Evolutionary conservation across 1,140 invertebrate genomes (phyloP).

Genomic region (Conus ventricosus): DNA sequence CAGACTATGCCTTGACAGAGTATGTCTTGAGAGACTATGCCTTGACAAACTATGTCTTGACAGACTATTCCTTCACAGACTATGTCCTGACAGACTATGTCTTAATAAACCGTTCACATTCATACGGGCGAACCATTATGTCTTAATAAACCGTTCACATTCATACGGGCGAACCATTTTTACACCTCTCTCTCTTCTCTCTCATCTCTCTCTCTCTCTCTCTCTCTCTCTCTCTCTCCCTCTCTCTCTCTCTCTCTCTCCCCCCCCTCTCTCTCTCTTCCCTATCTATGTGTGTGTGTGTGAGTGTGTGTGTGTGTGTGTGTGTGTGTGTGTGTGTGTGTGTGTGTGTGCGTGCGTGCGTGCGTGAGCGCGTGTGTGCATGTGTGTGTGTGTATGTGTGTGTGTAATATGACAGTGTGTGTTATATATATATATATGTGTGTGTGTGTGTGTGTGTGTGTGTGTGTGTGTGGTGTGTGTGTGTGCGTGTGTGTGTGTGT

Average conservation of each 20-base stretch:
- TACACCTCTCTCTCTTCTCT: not conserved
- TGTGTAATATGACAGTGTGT: conserved; percentile 32
- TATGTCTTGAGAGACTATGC: no score
- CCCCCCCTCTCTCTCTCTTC: not conserved
- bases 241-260: not conserved
- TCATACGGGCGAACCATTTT: no score
- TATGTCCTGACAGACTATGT: no score
- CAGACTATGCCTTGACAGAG: no score
- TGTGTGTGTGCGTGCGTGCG: not conserved
- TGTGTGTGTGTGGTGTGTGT: not conserved
- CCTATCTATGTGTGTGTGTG: not conserved
- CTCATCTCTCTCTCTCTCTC: not conserved
- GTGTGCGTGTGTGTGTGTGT: conserved; percentile 39
- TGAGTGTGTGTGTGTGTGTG: not conserved
- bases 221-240: not conserved
- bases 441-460: conserved; percentile 22
- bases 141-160: no score
- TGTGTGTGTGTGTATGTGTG: conserved; percentile 31
- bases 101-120: no score
- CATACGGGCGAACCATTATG: no score
- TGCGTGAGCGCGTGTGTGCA: not conserved
- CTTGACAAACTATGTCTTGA: no score
- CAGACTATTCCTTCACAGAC: no score
- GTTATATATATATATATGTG: not conserved
- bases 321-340: not conserved